phyloP scores from a whole-genome alignment of 2,888 invertebrate species.

The Ochropacha duplaris region DNA sequence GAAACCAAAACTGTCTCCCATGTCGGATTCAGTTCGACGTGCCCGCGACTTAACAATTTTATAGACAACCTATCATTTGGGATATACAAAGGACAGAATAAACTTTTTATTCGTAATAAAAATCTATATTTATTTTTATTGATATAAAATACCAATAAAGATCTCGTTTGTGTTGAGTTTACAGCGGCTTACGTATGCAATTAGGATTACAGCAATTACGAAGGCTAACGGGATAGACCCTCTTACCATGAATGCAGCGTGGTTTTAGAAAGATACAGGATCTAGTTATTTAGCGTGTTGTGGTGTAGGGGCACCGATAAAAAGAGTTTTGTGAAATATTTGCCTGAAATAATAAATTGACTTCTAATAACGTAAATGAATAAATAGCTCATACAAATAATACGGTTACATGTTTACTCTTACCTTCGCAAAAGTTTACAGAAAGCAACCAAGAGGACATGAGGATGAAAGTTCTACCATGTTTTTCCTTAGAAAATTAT shows the following conservation, averaged over 20 bases:
- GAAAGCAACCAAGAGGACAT: too few species aligned
- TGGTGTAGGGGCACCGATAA: not conserved
- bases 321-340: not conserved
- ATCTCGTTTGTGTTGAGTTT: not conserved
- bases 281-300: not conserved
- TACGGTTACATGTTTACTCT: too few species aligned
- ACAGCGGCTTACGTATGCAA: not conserved
- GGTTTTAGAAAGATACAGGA: not conserved
- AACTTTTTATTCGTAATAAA: not conserved
- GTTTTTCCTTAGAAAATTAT: too few species aligned
- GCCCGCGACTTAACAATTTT: slow-evolving; percentile 59
- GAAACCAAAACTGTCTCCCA: slow-evolving; percentile 80
- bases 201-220: not conserved
- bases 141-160: not conserved
- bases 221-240: not conserved
- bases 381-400: too few species aligned
- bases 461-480: too few species aligned
- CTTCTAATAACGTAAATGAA: too few species aligned
- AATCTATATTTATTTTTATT: not conserved
- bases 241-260: not conserved
- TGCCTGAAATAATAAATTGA: not conserved
- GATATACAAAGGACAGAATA: not conserved
- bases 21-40: slow-evolving; percentile 59
- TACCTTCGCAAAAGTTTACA: too few species aligned
- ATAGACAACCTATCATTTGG: slow-evolving; percentile 45